Evolutionary conservation across 2,113 vertebrate genomes (phyloP), one percentile per base, ranked within the genome.

Genomic region (Poeciliopsis prolifica): DNA sequence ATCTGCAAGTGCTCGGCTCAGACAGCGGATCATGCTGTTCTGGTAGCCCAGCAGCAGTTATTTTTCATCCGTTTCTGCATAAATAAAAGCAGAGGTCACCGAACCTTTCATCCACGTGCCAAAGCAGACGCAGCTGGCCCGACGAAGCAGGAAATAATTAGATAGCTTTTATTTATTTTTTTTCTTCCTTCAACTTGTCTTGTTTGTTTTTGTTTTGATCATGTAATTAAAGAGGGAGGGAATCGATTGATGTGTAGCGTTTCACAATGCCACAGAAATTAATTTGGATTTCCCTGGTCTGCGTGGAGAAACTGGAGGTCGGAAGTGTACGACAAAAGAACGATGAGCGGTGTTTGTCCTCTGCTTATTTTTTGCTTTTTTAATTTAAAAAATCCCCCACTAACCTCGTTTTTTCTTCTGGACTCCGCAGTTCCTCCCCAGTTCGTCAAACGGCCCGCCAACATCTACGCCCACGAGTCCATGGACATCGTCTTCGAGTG

Each of bases 401-500:
- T 4, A 22, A 33, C 30, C 15, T 9, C 61, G 0, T 33, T 61
- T 51, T 76, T 0, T 78, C 9, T 60, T 68, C 61, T 86, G 44
- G 35, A 14, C 88, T 90, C 77, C 78, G 19, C 84, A 99, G 98
- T 93, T 85, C 94, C 95, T 61, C 98, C 98, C 3, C 93, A 86
- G 75, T 98, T 98, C 83, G 80, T 96, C 81, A 97, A 94, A 90
- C 92, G 92, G 4, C 98, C 98, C 0, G 68, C 85, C 19, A 96
- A 96, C 90, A 95, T 96, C 72, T 98, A 98, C 5, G 98, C 98
- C 70, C 96, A 96, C 0, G 98, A 99, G 81, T 98, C 97, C 66
- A 97, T 97, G 96, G 98, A 99, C 90, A 97, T 99, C 3, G 33
- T 97, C 69, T 98, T 99, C 48, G 96, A 98, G 90, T 99, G 98